These are phyloP conservation scores for Heterodera carotae DNA, from an alignment of 1,140 invertebrate genomes.

Conservation along the genomic window DNA sequence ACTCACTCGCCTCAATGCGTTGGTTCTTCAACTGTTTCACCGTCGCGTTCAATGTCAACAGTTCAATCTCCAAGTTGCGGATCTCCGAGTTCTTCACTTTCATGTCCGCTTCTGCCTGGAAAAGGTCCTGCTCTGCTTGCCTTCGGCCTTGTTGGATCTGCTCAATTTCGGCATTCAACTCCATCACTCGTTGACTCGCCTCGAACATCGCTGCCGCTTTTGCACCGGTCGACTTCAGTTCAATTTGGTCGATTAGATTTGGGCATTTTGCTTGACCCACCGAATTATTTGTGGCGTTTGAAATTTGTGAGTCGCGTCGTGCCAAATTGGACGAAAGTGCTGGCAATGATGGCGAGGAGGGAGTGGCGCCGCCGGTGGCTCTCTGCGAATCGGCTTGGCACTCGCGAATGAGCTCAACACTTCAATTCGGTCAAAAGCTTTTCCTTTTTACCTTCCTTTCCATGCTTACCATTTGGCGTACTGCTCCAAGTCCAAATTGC, in stretches of 20 bases:
- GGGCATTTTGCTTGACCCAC: not conserved
- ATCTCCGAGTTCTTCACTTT: conserved; percentile 55
- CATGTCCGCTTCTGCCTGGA: conserved; percentile 53
- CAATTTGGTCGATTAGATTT: not conserved
- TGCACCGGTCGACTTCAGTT: conserved; percentile 10
- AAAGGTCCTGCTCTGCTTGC: conserved; percentile 53
- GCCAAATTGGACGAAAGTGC: not conserved
- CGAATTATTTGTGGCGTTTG: conserved; percentile 13
- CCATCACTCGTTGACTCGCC: conserved; percentile 44
- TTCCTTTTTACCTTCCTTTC: conserved; percentile 66
- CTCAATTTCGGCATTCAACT: conserved; percentile 51
- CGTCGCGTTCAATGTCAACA: conserved; percentile 84
- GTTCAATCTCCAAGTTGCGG: conserved; percentile 49
- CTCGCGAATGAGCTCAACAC: conserved; percentile 77
- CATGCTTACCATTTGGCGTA: conserved; percentile 66
- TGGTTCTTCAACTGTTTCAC: conserved; percentile 94
- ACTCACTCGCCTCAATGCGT: conserved; percentile 79
- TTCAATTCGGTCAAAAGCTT: not conserved
- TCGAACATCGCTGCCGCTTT: not conserved
- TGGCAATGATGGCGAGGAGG: not conserved
- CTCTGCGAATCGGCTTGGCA: conserved; percentile 73
- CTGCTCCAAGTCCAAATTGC: conserved; percentile 89
- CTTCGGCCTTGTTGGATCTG: conserved; percentile 39
- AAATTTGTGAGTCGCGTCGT: conserved; percentile 29
- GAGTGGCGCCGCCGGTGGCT: conserved; percentile 73